Base-by-base conservation (phyloP, 53 echinoderm and acorn worm species). In the Actinopyga echinites region DNA sequence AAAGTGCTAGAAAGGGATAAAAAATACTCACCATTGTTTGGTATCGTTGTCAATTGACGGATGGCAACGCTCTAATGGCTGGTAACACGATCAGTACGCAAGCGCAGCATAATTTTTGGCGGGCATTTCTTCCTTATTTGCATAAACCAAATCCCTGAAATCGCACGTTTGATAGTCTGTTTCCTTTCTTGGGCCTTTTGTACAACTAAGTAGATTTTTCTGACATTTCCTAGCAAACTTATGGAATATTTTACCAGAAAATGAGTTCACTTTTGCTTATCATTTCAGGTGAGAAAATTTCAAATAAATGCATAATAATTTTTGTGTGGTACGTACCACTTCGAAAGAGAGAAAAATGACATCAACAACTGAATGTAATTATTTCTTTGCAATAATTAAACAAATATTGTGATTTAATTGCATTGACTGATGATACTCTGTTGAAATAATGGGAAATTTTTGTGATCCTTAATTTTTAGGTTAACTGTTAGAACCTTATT, bases 61-160 rank as follows among this genome's bases (percentile, higher is more conserved):
- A 78, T 78, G 78, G 78, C 78, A 78, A 78, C 78, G 78, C 78
- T 78, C 57, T 56, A 78, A 44, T 78, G 78, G 78, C 29, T 34
- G 44, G 44, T 78, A 55, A 5, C 34, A 7, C 23, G 21, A 22
- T 31, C 53, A 54, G 54, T 52, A 55, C 78, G 78, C 78, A 78
- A 56, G 78, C 78, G 78, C 57, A 56, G 33, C 30, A 56, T 56
- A 56, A 56, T 78, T 78, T 78, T 78, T 78, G 78, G 78, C 78
- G 78, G 78, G 78, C 78, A 44, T 55, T 78, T 54, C 33, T 21
- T 43, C 31, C 45, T 75, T 8, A 78, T 78, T 78, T 78, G 78
- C 78, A 78, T 78, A 78, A 26, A 25, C 19, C 22, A 78, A 25
- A 40, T 23, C 23, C 32, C 40, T 43, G 28, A 42, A 42, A 30